A percentile compares a stretch with the other conserved stretches of the same genome.
These are phyloP conservation scores for Stictocephala bisonia DNA, from an alignment of 2,888 invertebrate species.

Conservation along the genomic window DNA sequence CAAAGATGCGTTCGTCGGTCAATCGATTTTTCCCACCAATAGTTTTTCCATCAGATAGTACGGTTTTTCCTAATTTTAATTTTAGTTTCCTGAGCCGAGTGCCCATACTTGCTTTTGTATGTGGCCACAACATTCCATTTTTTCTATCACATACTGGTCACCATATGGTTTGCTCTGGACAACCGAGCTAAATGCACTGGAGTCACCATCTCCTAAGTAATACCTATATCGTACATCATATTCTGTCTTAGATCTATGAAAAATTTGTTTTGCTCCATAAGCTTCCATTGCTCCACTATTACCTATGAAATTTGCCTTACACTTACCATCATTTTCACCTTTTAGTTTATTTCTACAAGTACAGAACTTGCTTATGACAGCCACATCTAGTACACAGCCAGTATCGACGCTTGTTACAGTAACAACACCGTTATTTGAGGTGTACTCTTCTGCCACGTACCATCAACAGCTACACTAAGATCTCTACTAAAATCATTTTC, in stretches of 20 bases:
- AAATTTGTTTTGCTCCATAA: background rate
- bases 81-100: background rate
- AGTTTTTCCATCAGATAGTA: constrained; percentile 19
- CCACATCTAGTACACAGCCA: constrained; percentile 9
- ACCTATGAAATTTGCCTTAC: constrained; percentile 13
- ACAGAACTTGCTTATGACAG: constrained; percentile 11
- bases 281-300: constrained; percentile 25
- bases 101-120: background rate
- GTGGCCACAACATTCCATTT: constrained; percentile 27
- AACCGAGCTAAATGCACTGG: background rate
- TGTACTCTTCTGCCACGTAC: constrained; percentile 21
- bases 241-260: background rate
- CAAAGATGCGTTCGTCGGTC: background rate
- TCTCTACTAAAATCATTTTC: background rate
- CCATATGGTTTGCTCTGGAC: background rate
- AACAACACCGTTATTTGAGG: constrained; percentile 19
- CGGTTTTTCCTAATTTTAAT: constrained; percentile 1
- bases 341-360: background rate
- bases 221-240: constrained; percentile 5
- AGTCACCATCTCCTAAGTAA: constrained; percentile 22
- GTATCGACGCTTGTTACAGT: constrained; percentile 11
- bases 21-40: constrained; percentile 20
- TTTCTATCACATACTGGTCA: constrained; percentile 3
- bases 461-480: constrained; percentile 7
- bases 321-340: background rate